phyloP scores from a whole-genome alignment of 1,140 invertebrate genomes.

The Drosophila kikkawai region DNA sequence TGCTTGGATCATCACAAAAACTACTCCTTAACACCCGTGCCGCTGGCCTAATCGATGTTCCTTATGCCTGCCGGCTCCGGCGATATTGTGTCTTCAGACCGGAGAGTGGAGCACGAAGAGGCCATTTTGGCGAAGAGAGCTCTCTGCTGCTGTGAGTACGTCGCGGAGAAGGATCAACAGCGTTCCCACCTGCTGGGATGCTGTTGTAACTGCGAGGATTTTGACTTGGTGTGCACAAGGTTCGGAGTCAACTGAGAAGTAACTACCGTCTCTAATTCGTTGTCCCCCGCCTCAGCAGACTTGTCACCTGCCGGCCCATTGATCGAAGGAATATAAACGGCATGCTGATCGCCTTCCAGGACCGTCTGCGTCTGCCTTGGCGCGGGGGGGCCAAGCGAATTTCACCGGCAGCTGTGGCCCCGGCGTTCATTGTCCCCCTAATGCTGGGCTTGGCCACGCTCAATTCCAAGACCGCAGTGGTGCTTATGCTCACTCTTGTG shows the following conservation, averaged over 20 bases:
- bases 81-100: slow-evolving; percentile 45
- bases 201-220: slow-evolving; percentile 87
- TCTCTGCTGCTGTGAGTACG: slow-evolving; percentile 88
- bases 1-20: slow-evolving; percentile 32
- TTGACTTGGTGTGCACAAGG: slow-evolving; percentile 85
- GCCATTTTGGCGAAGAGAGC: not conserved
- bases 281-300: slow-evolving; percentile 28
- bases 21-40: not conserved
- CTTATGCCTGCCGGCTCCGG: slow-evolving; percentile 28
- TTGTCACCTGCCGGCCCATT: slow-evolving; percentile 66
- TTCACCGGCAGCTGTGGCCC: slow-evolving; percentile 81
- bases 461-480: slow-evolving; percentile 82
- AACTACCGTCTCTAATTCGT: not conserved
- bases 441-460: slow-evolving; percentile 84
- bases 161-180: slow-evolving; percentile 84
- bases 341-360: slow-evolving; percentile 85
- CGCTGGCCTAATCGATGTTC: slow-evolving; percentile 42
- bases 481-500: slow-evolving; percentile 81
- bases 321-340: slow-evolving; percentile 54
- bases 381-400: slow-evolving; percentile 86
- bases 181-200: slow-evolving; percentile 86
- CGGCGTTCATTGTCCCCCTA: slow-evolving; percentile 84
- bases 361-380: slow-evolving; percentile 87
- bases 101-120: slow-evolving; percentile 50
- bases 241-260: not conserved